Percentiles rank a stretch among this genome's conserved stretches.
These are phyloP conservation scores for Tiliacea citrago DNA, from an alignment of 2,888 invertebrate genomes.

Conservation along the genomic window DNA sequence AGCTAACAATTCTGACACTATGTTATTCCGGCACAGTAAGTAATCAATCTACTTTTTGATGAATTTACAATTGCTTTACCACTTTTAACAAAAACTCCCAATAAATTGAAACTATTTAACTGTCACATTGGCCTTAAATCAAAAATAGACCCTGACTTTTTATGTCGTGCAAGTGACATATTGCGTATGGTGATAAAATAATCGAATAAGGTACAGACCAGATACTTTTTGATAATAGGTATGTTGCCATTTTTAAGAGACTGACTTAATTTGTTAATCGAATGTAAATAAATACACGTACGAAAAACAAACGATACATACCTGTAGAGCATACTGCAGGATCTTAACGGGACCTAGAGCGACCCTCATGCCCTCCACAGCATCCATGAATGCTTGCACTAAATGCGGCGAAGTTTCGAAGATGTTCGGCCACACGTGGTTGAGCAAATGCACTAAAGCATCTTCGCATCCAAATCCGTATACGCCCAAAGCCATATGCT, in stretches of 20 bases:
- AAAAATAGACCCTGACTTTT: no score
- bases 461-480: constrained; percentile 99
- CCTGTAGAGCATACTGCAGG: constrained; percentile 98
- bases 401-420: constrained; percentile 99
- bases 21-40: background rate
- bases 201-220: no score
- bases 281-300: background rate
- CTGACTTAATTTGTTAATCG: background rate
- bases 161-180: no score
- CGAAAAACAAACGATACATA: constrained; percentile 75
- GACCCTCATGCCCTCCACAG: constrained; percentile 99
- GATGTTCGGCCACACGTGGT: constrained; percentile 99
- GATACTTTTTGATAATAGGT: no score
- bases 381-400: constrained; percentile 99
- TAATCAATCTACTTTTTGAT: background rate
- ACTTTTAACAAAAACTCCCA: background rate
- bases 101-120: background rate
- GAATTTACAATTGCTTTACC: background rate
- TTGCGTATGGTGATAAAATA: no score
- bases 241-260: background rate
- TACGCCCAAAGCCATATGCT: constrained; percentile 99
- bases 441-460: constrained; percentile 98
- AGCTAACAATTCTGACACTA: background rate
- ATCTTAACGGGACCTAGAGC: constrained; percentile 99
- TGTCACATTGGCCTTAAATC: no score